phyloP scores from a whole-genome alignment of 2,113 vertebrate genomes.

The Seriola dumerili region DNA sequence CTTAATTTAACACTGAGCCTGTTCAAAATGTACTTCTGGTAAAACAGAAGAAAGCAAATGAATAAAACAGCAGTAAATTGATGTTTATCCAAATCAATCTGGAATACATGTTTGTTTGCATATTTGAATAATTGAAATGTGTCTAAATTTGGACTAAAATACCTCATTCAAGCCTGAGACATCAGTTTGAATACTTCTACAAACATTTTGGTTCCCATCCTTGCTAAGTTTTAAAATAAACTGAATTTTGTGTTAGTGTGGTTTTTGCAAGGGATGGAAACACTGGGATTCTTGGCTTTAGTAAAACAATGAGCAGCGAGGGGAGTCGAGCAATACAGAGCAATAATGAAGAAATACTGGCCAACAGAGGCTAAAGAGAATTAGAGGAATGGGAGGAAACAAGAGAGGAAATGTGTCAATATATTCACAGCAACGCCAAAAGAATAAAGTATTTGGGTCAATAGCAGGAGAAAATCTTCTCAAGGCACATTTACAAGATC shows the following conservation, averaged over 20 bases:
- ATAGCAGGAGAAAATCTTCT: constrained; percentile 48
- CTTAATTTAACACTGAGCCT: constrained; percentile 40
- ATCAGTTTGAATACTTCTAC: background rate
- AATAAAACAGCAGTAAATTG: constrained; percentile 4
- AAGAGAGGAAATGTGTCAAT: constrained; percentile 35
- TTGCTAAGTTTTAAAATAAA: background rate
- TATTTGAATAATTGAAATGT: background rate
- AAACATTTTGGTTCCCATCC: background rate
- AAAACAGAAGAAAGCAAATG: constrained; percentile 9
- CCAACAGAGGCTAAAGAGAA: background rate
- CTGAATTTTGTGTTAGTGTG: background rate
- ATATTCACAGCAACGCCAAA: constrained; percentile 35
- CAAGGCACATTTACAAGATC: constrained; percentile 31
- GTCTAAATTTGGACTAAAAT: background rate
- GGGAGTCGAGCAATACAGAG: background rate
- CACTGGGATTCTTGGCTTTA: background rate
- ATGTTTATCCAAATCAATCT: constrained; percentile 16
- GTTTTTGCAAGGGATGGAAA: background rate
- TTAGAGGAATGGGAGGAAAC: constrained; percentile 17
- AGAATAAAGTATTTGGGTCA: constrained; percentile 38
- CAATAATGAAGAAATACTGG: constrained; percentile 17
- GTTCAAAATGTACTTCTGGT: constrained; percentile 35
- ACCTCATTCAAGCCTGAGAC: background rate
- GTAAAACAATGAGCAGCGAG: background rate
- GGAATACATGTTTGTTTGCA: background rate